Percentiles rank a stretch among this genome's conserved stretches.
Evolutionary conservation across 2,888 invertebrate species (phyloP).

Genomic region (Lysandra bellargus): DNA sequence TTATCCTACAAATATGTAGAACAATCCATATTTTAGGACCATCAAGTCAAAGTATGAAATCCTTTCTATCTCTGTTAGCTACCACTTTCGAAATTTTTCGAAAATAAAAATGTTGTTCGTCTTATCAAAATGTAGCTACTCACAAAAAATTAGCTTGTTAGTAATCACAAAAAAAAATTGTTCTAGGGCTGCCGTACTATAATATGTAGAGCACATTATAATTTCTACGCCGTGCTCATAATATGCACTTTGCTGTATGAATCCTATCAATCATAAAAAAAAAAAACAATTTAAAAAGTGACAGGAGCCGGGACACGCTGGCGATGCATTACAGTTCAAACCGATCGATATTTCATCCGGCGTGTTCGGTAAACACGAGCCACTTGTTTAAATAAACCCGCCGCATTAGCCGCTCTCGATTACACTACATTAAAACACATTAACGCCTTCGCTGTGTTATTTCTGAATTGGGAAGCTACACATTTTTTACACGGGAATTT

Average conservation of each 20-base stretch:
- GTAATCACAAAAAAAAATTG: too few relatives aligned
- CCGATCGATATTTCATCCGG: slow-evolving; percentile 78
- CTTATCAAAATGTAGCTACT: too few relatives aligned
- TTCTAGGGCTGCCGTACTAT: too few relatives aligned
- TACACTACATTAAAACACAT: slow-evolving; percentile 79
- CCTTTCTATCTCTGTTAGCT: too few relatives aligned
- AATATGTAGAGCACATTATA: background rate
- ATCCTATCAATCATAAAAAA: background rate
- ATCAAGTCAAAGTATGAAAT: too few relatives aligned
- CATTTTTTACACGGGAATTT: background rate
- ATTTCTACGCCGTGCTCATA: background rate
- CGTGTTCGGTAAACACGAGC: slow-evolving; percentile 74
- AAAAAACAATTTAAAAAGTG: slow-evolving; percentile 51
- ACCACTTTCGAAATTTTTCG: too few relatives aligned
- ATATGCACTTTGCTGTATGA: background rate
- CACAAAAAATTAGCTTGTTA: too few relatives aligned
- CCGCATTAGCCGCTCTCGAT: slow-evolving; percentile 78
- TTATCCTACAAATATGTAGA: too few relatives aligned
- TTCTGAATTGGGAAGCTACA: slow-evolving; percentile 48
- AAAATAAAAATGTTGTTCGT: too few relatives aligned
- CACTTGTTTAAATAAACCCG: slow-evolving; percentile 79
- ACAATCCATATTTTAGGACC: too few relatives aligned
- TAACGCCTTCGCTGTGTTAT: slow-evolving; percentile 74
- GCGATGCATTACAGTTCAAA: slow-evolving; percentile 75
- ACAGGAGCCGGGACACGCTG: slow-evolving; percentile 56